Evolutionary conservation across 2,888 invertebrate species (phyloP), one percentile per base, ranked within the genome.

Genomic region (Physocephala rufipes): DNA sequence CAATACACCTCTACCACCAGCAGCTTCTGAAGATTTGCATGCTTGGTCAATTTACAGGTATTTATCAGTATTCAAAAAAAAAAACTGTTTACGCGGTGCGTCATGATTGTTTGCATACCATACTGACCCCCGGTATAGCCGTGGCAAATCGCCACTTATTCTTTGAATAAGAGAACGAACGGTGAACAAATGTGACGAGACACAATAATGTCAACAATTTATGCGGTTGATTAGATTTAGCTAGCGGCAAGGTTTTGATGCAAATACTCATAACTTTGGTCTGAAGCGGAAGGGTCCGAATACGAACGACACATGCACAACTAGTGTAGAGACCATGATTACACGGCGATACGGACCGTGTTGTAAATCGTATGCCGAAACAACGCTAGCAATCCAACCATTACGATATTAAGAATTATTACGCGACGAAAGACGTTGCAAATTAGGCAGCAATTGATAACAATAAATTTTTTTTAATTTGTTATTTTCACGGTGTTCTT

Each of bases 31-130:
- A 84, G 96, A 96, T 85, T 89, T 97, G 74, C 96, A 97, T 86
- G 96, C 96, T 73, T 97, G 97, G 97, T 96, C 96, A 77, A 97
- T 97, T 85, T 95, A 95, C 88, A 92, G 94, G 94, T 93, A 85
- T 80, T 9, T 36, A 36, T n/a, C n/a, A n/a, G n/a, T n/a, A n/a
- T n/a, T n/a, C n/a, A n/a, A n/a, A n/a, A 36, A 36, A 36, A 36
- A 36, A 7, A 36, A 9, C 9, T 36, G 36, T n/a, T n/a, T n/a
- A n/a, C n/a, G 36, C 9, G 36, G 36, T 36, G 4, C 36, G 5
- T 36, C 36, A 7, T 36, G 5, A 36, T 4, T 36, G 36, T 9
- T 36, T 36, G 36, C 9, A 9, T 36, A 9, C 36, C 5, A 9
- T 9, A 36, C 36, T 36, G 36, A 36, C 36, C 36, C 36, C 9